Conservation (phyloP, 2,888 invertebrate genomes). For the Chalcosyrphus nemorum region DNA sequence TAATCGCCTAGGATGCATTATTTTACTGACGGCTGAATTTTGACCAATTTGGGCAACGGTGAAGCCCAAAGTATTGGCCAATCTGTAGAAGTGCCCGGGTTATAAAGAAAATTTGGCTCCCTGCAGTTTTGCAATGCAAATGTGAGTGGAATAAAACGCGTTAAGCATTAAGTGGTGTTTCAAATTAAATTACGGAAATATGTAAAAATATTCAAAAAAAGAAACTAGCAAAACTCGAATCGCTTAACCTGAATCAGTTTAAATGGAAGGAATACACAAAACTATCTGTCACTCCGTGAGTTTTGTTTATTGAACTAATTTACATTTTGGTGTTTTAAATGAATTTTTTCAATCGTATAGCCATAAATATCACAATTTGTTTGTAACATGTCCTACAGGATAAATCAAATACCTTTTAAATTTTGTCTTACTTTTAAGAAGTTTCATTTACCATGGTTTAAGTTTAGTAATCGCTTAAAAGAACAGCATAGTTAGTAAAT, state of each 20-base stretch:
- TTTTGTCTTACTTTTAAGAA: too few species aligned
- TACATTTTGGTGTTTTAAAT: too few species aligned
- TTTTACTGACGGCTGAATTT: background rate
- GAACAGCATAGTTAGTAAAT: too few species aligned
- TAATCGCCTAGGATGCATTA: background rate
- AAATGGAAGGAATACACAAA: too few species aligned
- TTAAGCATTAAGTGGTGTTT: background rate
- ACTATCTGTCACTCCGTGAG: background rate
- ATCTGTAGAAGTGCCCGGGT: background rate
- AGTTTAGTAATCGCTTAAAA: too few species aligned
- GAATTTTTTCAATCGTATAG: too few species aligned
- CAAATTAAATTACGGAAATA: background rate
- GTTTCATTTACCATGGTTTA: too few species aligned
- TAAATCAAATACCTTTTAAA: too few species aligned
- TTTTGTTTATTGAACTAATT: too few species aligned
- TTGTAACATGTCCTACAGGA: too few species aligned
- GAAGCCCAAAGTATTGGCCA: background rate
- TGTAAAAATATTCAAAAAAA: constrained; percentile 3
- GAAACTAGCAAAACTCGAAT: background rate
- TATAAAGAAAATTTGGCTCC: constrained; percentile 1
- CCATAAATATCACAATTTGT: too few species aligned
- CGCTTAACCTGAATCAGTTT: background rate
- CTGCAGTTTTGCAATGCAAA: constrained; percentile 3
- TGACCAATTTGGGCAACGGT: constrained; percentile 1
- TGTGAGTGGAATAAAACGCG: background rate